Conservation (phyloP, 2,888 invertebrate species). For the Papilio demoleus region DNA sequence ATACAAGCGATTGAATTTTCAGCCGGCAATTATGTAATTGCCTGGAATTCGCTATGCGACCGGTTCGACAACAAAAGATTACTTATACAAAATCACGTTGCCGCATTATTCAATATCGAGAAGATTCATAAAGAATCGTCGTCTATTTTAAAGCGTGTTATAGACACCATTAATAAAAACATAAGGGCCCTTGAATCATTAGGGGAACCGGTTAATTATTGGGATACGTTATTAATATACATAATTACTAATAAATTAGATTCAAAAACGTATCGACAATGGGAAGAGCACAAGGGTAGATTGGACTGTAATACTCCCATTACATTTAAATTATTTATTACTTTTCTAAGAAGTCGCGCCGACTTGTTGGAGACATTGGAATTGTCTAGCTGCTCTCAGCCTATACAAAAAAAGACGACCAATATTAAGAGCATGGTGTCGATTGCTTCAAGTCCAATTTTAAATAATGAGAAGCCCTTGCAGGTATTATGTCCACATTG, state of each 20-base stretch:
- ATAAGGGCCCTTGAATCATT: no score
- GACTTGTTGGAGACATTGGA: slow-evolving; percentile 46
- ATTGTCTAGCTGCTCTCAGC: background rate
- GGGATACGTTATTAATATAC: slow-evolving; percentile 4
- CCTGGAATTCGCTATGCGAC: no score
- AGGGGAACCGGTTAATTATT: no score
- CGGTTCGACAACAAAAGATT: no score
- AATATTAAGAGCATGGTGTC: background rate
- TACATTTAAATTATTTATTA: slow-evolving; percentile 41
- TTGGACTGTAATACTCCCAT: slow-evolving; percentile 4
- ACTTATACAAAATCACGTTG: no score
- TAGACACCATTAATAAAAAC: no score
- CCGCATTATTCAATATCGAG: no score
- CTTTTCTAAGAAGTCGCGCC: slow-evolving; percentile 44
- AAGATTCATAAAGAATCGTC: no score
- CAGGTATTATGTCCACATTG: background rate
- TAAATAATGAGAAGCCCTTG: background rate
- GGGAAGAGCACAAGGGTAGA: background rate
- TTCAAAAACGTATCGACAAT: background rate
- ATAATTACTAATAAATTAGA: slow-evolving; percentile 2
- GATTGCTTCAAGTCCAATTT: background rate
- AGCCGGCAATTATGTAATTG: no score
- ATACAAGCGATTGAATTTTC: no score
- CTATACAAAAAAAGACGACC: background rate
- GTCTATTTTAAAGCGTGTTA: no score